Conservation (phyloP, 2,797 vertebrate species). For the Trachops cirrhosus region DNA sequence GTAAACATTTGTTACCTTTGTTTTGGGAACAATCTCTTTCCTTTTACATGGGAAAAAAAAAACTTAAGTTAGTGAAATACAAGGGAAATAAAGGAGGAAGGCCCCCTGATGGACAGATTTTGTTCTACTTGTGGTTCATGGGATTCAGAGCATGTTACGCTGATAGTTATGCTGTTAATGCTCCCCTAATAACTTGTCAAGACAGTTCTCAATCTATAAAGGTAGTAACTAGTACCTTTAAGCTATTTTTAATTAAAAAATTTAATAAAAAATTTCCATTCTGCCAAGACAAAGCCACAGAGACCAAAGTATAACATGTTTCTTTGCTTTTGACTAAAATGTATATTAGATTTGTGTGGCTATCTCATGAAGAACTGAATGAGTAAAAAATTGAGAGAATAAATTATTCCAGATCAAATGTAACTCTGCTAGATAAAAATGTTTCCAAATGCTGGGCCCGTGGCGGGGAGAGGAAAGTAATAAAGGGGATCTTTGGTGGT, state of each 20-base stretch:
- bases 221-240: background rate
- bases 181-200: background rate
- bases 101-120: background rate
- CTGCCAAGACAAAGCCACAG: slow-evolving; percentile 65
- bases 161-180: background rate
- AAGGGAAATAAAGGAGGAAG: background rate
- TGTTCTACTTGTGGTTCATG: background rate
- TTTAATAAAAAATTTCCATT: slow-evolving; percentile 43
- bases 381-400: slow-evolving; percentile 57
- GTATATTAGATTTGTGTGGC: slow-evolving; percentile 47
- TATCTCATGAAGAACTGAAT: slow-evolving; percentile 47
- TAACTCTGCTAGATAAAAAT: slow-evolving; percentile 64
- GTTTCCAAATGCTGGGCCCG: slow-evolving; percentile 48
- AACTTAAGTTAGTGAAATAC: background rate
- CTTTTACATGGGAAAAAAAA: background rate
- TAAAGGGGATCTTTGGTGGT: slow-evolving; percentile 68
- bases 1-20: background rate
- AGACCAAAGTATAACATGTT: slow-evolving; percentile 61
- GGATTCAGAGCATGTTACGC: background rate
- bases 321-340: slow-evolving; percentile 64
- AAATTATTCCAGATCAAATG: slow-evolving; percentile 66
- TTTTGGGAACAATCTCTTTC: background rate
- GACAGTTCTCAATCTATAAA: slow-evolving; percentile 23
- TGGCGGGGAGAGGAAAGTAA: background rate
- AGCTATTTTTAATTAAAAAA: slow-evolving; percentile 34